phyloP scores from a whole-genome alignment of 2,888 invertebrate species.

The Polia nebulosa region DNA sequence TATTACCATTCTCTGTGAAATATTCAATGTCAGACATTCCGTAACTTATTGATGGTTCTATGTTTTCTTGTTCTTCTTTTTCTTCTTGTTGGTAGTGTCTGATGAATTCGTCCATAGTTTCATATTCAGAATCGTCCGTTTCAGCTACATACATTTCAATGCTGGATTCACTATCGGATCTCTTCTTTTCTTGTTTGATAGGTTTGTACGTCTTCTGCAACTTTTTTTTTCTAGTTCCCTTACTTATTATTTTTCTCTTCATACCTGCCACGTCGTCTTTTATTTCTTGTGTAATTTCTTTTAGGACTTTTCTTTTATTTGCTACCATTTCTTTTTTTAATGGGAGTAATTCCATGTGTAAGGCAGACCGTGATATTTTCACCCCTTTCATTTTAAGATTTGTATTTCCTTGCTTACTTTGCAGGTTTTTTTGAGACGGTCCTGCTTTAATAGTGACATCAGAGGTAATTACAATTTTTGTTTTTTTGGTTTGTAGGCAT shows the following conservation, averaged over 20 bases:
- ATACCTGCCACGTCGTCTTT: too few relatives aligned
- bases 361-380: slow-evolving; percentile 1
- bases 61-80: slow-evolving; percentile 16
- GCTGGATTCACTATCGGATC: slow-evolving; percentile 1
- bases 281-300: too few relatives aligned
- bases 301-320: neutral
- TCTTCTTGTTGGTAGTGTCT: slow-evolving; percentile 15
- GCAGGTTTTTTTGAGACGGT: slow-evolving; percentile 1
- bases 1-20: neutral
- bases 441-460: slow-evolving; percentile 3
- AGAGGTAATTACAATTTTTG: slow-evolving; percentile 5
- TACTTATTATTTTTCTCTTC: too few relatives aligned
- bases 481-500: slow-evolving; percentile 6
- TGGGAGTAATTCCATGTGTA: slow-evolving; percentile 1
- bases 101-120: slow-evolving; percentile 37
- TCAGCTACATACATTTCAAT: neutral
- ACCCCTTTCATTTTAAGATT: slow-evolving; percentile 8
- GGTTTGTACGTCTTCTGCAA: slow-evolving; percentile 2
- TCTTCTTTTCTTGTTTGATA: slow-evolving; percentile 4
- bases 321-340: slow-evolving; percentile 1
- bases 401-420: neutral
- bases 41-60: slow-evolving; percentile 3
- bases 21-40: slow-evolving; percentile 6
- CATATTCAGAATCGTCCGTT: slow-evolving; percentile 6
- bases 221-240: slow-evolving; percentile 4